Conservation (phyloP, 2,113 vertebrate genomes). For the Chaetodon trifascialis region DNA sequence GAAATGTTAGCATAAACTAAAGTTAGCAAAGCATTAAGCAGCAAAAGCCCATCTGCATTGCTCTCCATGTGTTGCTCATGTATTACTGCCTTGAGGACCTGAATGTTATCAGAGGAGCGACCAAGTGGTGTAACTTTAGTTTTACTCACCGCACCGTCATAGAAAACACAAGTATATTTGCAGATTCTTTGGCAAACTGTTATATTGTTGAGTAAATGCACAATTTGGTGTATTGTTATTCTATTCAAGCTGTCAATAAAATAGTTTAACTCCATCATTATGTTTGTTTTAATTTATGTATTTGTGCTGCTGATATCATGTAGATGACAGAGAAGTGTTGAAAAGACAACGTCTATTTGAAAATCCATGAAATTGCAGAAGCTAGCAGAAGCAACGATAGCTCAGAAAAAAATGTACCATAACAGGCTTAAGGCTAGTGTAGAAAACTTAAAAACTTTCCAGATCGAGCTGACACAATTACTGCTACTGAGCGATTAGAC, state of each 20-base stretch:
- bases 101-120: slow-evolving; percentile 43
- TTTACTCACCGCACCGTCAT: slow-evolving; percentile 58
- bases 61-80: slow-evolving; percentile 44
- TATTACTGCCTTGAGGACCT: slow-evolving; percentile 43
- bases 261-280: slow-evolving; percentile 66
- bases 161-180: slow-evolving; percentile 85
- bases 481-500: too few relatives aligned
- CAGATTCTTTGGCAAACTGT: slow-evolving; percentile 81
- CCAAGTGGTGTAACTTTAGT: slow-evolving; percentile 34
- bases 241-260: slow-evolving; percentile 82
- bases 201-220: slow-evolving; percentile 86
- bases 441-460: too few relatives aligned
- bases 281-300: neutral
- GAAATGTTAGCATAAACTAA: neutral
- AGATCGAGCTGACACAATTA: too few relatives aligned
- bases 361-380: too few relatives aligned
- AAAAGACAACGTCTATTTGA: too few relatives aligned
- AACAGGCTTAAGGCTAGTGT: too few relatives aligned
- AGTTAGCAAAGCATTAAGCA: neutral
- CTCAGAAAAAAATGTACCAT: too few relatives aligned
- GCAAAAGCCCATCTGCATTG: slow-evolving; percentile 30
- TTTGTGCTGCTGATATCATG: neutral
- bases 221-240: slow-evolving; percentile 87
- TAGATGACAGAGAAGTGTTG: neutral
- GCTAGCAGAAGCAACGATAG: too few relatives aligned